Base-by-base conservation (phyloP, 2,888 invertebrate genomes). In the Boloria selene region DNA sequence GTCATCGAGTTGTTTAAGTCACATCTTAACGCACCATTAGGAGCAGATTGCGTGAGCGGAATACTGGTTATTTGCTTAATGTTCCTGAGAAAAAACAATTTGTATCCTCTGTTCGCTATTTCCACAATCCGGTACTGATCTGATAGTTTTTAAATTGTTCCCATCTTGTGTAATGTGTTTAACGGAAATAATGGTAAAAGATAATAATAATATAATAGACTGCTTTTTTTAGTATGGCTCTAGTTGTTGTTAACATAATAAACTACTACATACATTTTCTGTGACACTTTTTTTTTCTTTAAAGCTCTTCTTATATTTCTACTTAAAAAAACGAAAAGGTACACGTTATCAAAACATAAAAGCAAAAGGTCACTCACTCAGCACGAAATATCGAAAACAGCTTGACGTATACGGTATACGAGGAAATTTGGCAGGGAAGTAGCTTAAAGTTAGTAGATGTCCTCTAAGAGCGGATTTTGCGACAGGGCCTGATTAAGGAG, bases 21-120 rank as follows among this genome's bases (percentile, higher is more conserved):
- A 75, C 86, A 85, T 84, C 85, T 86, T 85, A 85, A 85, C 89
- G 89, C 84, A 79, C 84, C 89, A 90, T 90, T 89, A 87, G 83
- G 80, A 78, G 73, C 83, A 83, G 88, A 89, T 89, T 85, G 87
- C 86, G 84, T 86, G 86, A 85, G 82, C 79, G 77, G 83, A 84
- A 84, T 84, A 79, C 80, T 79, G 81, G 85, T 79, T 84, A 85
- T 88, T 87, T 87, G 86, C 84, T 80, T 88, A 89, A 90, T 88
- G 88, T 87, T 80, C 79, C 82, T 78, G 81, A 83, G 82, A 80
- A 87, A 87, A 87, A 87, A 81, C 84, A 81, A 88, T 88, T 88
- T 88, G 85, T 85, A 79, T 75, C 76, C 73, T 73, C 72, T 75
- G 72, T 72, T 70, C 65, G 65, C 70, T 70, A 62, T 65, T 72